Percentiles rank a stretch among this genome's conserved stretches.
Conservation (phyloP, 2,797 vertebrate species). For the Gallinago stenura region DNA sequence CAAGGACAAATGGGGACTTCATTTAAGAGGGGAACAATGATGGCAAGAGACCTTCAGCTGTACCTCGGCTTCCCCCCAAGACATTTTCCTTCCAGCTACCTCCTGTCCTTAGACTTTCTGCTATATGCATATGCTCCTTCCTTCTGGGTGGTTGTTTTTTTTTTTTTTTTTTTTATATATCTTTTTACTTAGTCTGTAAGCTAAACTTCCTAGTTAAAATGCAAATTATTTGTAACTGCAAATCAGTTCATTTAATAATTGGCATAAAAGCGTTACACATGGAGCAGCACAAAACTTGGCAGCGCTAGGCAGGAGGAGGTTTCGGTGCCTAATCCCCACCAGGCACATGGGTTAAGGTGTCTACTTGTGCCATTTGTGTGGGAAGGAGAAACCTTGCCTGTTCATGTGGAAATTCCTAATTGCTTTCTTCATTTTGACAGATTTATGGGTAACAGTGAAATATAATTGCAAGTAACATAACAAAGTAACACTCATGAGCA, state of each 20-base stretch:
- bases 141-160: not conserved
- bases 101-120: not conserved
- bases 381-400: constrained; percentile 43
- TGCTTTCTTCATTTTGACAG: constrained; percentile 54
- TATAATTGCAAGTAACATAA: constrained; percentile 40
- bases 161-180: not conserved
- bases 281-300: constrained; percentile 43
- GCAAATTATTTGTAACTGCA: constrained; percentile 16
- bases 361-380: not conserved
- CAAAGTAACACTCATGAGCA: constrained; percentile 12
- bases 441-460: constrained; percentile 25
- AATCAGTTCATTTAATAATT: constrained; percentile 41
- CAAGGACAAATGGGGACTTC: not conserved
- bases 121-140: not conserved
- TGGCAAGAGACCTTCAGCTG: not conserved
- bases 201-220: not conserved
- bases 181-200: not conserved
- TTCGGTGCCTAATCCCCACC: not conserved
- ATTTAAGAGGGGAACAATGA: not conserved
- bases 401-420: constrained; percentile 53
- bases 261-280: not conserved
- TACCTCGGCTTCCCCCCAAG: not conserved
- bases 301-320: constrained; percentile 1
- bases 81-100: not conserved
- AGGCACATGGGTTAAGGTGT: constrained; percentile 19